Evolutionary conservation across 2,888 invertebrate genomes (phyloP).

Genomic region (Dorcus hopei): DNA sequence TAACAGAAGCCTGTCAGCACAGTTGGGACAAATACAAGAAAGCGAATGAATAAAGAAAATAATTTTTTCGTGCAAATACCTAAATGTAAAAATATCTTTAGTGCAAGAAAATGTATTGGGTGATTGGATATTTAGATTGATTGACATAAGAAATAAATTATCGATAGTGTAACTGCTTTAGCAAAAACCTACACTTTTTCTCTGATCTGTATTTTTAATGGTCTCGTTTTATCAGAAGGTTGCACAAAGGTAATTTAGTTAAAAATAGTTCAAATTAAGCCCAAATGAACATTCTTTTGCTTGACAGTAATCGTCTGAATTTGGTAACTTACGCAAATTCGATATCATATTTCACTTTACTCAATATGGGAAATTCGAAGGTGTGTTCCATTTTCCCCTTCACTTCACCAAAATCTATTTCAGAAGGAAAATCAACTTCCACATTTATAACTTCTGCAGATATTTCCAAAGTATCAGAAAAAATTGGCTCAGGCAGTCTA

Average conservation of each 20-base stretch:
- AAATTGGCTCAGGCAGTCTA: slow-evolving; percentile 39
- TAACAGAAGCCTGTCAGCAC: slow-evolving; percentile 4
- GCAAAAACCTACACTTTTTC: too few relatives aligned
- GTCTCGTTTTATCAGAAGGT: too few relatives aligned
- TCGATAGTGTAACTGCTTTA: too few relatives aligned
- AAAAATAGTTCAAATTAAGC: too few relatives aligned
- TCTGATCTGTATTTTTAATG: too few relatives aligned
- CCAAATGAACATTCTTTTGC: too few relatives aligned
- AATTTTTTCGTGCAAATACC: background rate
- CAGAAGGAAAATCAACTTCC: slow-evolving; percentile 48
- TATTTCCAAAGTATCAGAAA: slow-evolving; percentile 33
- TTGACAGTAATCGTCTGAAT: too few relatives aligned
- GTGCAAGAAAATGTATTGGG: too few relatives aligned
- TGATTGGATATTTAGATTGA: too few relatives aligned
- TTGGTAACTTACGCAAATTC: slow-evolving; percentile 10
- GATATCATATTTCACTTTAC: slow-evolving; percentile 39
- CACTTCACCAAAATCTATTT: slow-evolving; percentile 56
- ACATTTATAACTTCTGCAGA: slow-evolving; percentile 62
- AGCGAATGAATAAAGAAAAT: background rate
- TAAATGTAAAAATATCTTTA: background rate
- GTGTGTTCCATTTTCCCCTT: slow-evolving; percentile 55
- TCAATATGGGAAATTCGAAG: slow-evolving; percentile 53
- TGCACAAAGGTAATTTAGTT: too few relatives aligned
- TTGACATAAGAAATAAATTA: too few relatives aligned
- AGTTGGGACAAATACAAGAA: background rate